Evolutionary conservation across 2,113 vertebrate genomes (phyloP), one percentile per base, ranked within the genome.

Genomic region (Tor tambroides): DNA sequence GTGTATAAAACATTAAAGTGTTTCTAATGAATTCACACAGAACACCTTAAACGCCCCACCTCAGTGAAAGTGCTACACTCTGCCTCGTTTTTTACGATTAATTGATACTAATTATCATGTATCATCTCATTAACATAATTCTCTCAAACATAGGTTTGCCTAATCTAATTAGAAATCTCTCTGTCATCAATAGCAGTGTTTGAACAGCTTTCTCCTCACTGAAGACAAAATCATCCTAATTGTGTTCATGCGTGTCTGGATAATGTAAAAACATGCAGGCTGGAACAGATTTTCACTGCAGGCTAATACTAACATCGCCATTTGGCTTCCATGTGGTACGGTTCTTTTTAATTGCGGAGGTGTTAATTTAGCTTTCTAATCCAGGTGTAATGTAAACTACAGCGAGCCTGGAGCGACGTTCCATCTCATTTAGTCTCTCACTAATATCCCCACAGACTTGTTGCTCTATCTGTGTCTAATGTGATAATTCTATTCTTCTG

Each of bases 401-500:
- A 67, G 76, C 32, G 23, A 83, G 63, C 85, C 85, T n/a, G 67
- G 43, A 86, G 67, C 80, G 67, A 59, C 49, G 51, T 77, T 71
- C 80, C 84, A 10, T 46, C 79, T 75, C 56, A 43, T 88, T 81
- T 63, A 43, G 19, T 80, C 65, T 32, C 69, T 75, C 2, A 26
- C 83, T 84, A 54, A 80, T 67, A 59, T 87, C 41, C 51, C 85
- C 43, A 71, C 6, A 81, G 88, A 84, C 67, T 67, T 85, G 82
- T 89, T 75, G 71, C 71, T 87, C 51, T 80, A 28, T 74, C 83
- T 87, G 88, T 79, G 85, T 84, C 65, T 80, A 67, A 76, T 74
- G 88, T 84, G 88, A 75, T 87, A 80, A 87, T 80, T 87, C 38
- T 61, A 80, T 67, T 80, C 59, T 80, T 84, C 71, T 67, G 69